These are phyloP conservation scores for Theristicus caerulescens DNA, from an alignment of 2,113 vertebrate genomes.

Conservation along the genomic window DNA sequence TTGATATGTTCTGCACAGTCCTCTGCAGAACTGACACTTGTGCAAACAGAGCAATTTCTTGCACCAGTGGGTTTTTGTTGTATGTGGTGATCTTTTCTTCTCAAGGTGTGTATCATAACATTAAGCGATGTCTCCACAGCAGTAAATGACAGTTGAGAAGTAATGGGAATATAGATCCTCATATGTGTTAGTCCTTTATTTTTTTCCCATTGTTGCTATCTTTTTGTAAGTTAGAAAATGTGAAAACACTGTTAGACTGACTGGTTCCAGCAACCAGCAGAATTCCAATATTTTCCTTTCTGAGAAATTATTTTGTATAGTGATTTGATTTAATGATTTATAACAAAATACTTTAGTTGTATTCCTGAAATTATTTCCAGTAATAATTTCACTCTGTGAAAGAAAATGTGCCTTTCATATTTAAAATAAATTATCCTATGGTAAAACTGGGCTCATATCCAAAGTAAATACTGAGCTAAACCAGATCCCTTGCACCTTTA, in stretches of 20 bases:
- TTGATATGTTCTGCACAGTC: not conserved
- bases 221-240: not conserved
- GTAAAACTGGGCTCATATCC: not conserved
- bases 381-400: constrained; percentile 6
- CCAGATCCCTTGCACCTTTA: not conserved
- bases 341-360: not conserved
- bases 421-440: constrained; percentile 22
- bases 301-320: not conserved
- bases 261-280: not conserved
- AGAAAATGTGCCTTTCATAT: constrained; percentile 32
- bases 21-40: not conserved
- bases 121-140: not conserved
- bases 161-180: not conserved
- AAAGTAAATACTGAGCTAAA: constrained; percentile 24
- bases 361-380: constrained; percentile 36
- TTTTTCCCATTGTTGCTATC: not conserved
- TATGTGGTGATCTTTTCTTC: not conserved
- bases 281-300: not conserved
- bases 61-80: not conserved
- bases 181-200: not conserved
- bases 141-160: not conserved
- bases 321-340: constrained; percentile 19
- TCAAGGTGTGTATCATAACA: not conserved
- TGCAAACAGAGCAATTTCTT: not conserved
- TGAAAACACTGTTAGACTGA: not conserved